Percentiles rank a stretch among this genome's conserved stretches.
Conservation (phyloP, 2,797 vertebrate species). For the Anabas testudineus region DNA sequence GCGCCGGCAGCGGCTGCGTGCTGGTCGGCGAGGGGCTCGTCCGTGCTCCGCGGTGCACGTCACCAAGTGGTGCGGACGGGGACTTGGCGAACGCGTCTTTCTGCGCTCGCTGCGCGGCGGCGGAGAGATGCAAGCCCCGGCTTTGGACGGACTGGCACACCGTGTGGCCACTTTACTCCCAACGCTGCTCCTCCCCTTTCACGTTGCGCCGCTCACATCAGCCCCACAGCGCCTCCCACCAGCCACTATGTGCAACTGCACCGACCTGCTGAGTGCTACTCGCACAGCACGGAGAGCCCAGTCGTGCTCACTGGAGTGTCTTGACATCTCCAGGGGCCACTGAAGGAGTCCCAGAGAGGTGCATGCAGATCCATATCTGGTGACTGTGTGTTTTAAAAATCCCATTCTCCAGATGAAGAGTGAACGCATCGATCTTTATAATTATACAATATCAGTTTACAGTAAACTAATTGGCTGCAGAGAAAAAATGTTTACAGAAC, state of each 20-base stretch:
- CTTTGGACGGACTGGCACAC: slow-evolving; percentile 75
- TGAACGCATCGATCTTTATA: not conserved
- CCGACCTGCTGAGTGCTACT: slow-evolving; percentile 6
- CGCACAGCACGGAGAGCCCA: not conserved
- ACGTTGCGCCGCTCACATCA: slow-evolving; percentile 51
- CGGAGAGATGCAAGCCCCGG: slow-evolving; percentile 72
- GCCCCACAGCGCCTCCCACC: slow-evolving; percentile 78
- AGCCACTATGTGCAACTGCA: slow-evolving; percentile 45
- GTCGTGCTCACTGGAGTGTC: not conserved
- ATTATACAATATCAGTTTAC: not conserved
- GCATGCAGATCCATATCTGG: not conserved
- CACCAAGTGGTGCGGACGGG: slow-evolving; percentile 55
- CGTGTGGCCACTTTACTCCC: slow-evolving; percentile 85
- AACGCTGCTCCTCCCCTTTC: slow-evolving; percentile 84
- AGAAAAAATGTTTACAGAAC: not conserved
- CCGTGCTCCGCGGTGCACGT: slow-evolving; percentile 53
- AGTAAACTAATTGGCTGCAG: not conserved
- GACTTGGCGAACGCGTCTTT: slow-evolving; percentile 69
- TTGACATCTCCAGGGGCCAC: slow-evolving; percentile 3
- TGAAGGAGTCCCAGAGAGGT: not conserved
- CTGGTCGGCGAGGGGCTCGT: slow-evolving; percentile 52
- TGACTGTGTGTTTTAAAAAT: too few species aligned
- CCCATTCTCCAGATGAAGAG: not conserved
- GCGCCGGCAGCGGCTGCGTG: slow-evolving; percentile 40
- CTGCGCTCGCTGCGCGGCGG: slow-evolving; percentile 56